A percentile compares a stretch with the other conserved stretches of the same genome.
phyloP scores from a whole-genome alignment of 37 sponge, comb jelly and placozoan species.

The Chondrosia reniformis region DNA sequence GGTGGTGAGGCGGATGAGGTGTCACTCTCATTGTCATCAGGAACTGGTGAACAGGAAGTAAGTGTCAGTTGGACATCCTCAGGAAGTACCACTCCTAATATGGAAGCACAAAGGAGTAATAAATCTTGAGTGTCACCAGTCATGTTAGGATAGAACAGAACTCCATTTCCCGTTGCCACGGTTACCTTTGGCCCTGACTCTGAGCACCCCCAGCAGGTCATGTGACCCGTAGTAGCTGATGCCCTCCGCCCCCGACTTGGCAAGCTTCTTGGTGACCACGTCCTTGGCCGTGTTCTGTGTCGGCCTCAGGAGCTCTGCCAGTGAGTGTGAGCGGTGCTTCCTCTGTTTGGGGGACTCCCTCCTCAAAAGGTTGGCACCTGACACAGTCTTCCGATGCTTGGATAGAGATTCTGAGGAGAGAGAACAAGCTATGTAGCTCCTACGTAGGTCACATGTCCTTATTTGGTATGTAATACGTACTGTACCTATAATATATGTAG shows the following conservation, averaged over 20 bases:
- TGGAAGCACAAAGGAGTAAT: background rate
- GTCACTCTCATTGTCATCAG: too few relatives aligned
- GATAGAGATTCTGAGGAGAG: too few relatives aligned
- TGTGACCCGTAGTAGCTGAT: slow-evolving; percentile 1
- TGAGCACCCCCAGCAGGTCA: slow-evolving; percentile 2
- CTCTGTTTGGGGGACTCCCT: too few relatives aligned
- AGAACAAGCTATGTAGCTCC: too few relatives aligned
- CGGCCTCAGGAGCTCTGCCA: slow-evolving; percentile 19
- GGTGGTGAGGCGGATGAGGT: too few relatives aligned
- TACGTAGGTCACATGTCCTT: too few relatives aligned
- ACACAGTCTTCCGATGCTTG: too few relatives aligned
- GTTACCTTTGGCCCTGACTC: slow-evolving; percentile 2
- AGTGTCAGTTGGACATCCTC: background rate
- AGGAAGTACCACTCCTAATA: background rate
- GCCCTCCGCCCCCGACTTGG: slow-evolving; percentile 5
- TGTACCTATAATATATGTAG: too few relatives aligned
- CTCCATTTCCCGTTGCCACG: background rate
- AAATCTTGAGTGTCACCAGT: background rate
- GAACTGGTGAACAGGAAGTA: too few relatives aligned
- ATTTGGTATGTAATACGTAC: too few relatives aligned
- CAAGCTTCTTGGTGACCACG: background rate
- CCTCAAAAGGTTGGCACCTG: too few relatives aligned
- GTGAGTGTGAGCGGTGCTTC: background rate
- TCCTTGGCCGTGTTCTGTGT: background rate
- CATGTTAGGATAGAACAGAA: background rate